These are phyloP conservation scores for Thelohanellus kitauei DNA, from an alignment of 30 jellyfish, hydroid and myxozoan species.

Conservation along the genomic window DNA sequence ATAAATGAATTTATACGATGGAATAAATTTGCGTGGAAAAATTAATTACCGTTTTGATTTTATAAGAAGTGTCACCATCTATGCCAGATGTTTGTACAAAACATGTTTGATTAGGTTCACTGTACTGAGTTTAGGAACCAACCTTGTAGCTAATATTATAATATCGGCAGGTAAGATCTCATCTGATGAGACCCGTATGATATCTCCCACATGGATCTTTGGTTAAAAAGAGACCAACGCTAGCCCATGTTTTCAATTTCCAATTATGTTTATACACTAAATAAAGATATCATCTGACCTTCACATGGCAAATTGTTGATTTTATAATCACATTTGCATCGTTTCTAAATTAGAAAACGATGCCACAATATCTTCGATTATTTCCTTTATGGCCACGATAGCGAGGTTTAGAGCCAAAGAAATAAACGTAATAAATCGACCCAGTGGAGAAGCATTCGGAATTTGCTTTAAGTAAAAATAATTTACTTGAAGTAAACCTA, in stretches of 20 bases:
- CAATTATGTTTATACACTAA: too few species aligned
- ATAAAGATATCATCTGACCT: too few species aligned
- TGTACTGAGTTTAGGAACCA: too few species aligned
- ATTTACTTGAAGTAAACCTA: too few species aligned
- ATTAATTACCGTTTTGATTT: conserved; percentile 25
- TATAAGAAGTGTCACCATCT: conserved; percentile 62
- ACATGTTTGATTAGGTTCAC: too few species aligned
- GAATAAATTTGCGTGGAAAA: too few species aligned
- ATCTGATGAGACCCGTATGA: conserved; percentile 36
- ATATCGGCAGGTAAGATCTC: conserved; percentile 77
- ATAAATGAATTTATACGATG: too few species aligned
- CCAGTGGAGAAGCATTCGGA: conserved; percentile 67
- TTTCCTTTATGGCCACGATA: conserved; percentile 40
- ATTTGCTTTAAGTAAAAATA: conserved; percentile 18
- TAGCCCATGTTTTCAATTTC: too few species aligned
- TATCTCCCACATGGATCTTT: conserved; percentile 61
- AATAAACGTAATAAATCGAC: conserved; percentile 54
- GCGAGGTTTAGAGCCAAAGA: conserved; percentile 21
- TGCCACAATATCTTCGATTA: conserved; percentile 50
- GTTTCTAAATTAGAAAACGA: too few species aligned
- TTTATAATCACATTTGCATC: too few species aligned
- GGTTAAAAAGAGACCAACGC: too few species aligned
- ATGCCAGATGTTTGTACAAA: conserved; percentile 52
- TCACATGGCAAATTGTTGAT: too few species aligned
- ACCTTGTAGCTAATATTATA: conserved; percentile 51